Evolutionary conservation across 1,140 invertebrate species (phyloP).

Genomic region (Trichogramma pretiosum): DNA sequence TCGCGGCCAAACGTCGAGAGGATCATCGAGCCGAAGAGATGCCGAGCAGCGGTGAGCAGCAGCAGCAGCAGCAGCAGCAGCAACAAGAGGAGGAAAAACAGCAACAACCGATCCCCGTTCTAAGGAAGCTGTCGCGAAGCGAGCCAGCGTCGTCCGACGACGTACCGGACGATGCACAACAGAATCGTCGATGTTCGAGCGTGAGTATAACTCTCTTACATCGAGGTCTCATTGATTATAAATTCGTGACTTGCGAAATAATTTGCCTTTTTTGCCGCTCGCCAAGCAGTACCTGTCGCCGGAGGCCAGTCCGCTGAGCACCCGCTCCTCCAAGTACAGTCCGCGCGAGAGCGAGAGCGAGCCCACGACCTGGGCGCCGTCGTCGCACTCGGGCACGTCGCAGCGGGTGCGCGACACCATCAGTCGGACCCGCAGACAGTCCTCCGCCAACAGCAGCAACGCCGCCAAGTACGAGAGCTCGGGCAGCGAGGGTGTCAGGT

Average conservation of each 20-base stretch:
- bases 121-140: slow-evolving; percentile 34
- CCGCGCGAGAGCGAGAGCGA: slow-evolving; percentile 44
- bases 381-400: slow-evolving; percentile 35
- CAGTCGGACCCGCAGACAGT: slow-evolving; percentile 40
- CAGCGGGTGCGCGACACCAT: slow-evolving; percentile 43
- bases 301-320: slow-evolving; percentile 42
- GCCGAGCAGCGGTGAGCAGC: not conserved
- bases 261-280: slow-evolving; percentile 5
- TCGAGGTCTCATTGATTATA: not conserved
- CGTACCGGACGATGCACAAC: slow-evolving; percentile 34
- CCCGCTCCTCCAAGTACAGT: slow-evolving; percentile 42
- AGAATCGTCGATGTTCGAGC: slow-evolving; percentile 38
- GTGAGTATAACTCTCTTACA: slow-evolving; percentile 27
- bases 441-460: no score
- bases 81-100: not conserved
- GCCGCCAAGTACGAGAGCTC: slow-evolving; percentile 42
- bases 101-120: slow-evolving; percentile 19
- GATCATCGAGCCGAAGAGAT: not conserved
- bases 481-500: slow-evolving; percentile 42
- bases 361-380: slow-evolving; percentile 39
- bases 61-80: not conserved
- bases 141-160: slow-evolving; percentile 38
- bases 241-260: not conserved
- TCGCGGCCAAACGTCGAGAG: not conserved
- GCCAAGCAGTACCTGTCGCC: slow-evolving; percentile 41